Percentiles rank a stretch among this genome's conserved stretches.
phyloP scores from a whole-genome alignment of 1,140 invertebrate genomes.

The Drosophila subpulchrella region DNA sequence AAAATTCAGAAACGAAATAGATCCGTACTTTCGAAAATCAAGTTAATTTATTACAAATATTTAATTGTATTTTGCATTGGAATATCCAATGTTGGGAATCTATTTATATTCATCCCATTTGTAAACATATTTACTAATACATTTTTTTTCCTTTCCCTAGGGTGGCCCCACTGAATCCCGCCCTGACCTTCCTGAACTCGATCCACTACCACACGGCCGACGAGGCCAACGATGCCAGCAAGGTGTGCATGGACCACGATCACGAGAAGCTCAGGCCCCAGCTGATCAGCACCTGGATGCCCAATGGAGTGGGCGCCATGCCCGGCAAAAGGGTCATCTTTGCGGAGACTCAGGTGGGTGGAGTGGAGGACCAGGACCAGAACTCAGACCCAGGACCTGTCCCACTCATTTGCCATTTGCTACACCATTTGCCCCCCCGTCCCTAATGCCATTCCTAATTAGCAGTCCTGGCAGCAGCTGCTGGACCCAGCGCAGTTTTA shows the following conservation, averaged over 20 bases:
- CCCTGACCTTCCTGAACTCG: conserved; percentile 87
- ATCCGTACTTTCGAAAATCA: no score
- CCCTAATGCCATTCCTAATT: conserved; percentile 73
- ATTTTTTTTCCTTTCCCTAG: conserved; percentile 21
- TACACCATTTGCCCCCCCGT: not conserved
- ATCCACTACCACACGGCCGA: conserved; percentile 86
- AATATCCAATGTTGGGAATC: no score
- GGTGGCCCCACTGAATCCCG: conserved; percentile 85
- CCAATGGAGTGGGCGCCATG: conserved; percentile 92
- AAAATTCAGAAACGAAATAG: no score
- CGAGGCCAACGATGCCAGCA: conserved; percentile 84
- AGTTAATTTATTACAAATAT: no score
- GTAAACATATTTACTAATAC: not conserved
- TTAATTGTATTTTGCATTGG: no score
- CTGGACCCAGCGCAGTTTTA: conserved; percentile 71
- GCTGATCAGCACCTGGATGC: conserved; percentile 94
- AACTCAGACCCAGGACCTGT: not conserved
- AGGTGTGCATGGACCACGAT: conserved; percentile 93
- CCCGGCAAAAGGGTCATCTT: conserved; percentile 93
- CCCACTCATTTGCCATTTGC: not conserved
- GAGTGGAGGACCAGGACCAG: no score
- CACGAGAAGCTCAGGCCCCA: conserved; percentile 92
- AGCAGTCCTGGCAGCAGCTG: conserved; percentile 69
- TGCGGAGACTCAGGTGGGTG: conserved; percentile 92
- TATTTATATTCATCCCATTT: no score